Base-by-base conservation (phyloP, 2,888 invertebrate species). In the Hypercompe scribonia region DNA sequence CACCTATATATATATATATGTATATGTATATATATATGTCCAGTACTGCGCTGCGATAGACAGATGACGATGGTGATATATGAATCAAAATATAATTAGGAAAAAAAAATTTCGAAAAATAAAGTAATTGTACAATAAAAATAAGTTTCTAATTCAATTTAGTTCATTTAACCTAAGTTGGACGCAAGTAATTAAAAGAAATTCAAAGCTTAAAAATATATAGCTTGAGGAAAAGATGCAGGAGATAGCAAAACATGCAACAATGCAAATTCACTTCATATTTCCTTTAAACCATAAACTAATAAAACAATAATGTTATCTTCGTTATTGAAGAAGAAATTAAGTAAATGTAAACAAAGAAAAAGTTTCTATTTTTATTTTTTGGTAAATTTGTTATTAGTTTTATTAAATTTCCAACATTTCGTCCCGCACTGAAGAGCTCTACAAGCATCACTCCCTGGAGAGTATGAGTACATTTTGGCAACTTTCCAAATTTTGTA, bases 401-500 rank as follows among this genome's bases (percentile, higher is more conserved):
- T 54, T 50, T 50, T 50, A 24, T 54, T 54, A 2, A 24, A 54
- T n/a, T 54, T 0, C 8, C 24, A 24, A n/a, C 10, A 54, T n/a
- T 54, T n/a, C 50, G 3, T 54, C 50, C 50, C 11, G n/a, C 50
- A 54, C 28, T 65, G 76, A 81, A 78, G 71, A 80, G 46, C 68
- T 73, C 76, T 78, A 78, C 78, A 74, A 76, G n/a, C 11, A 54
- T 75, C 21, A 46, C 64, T 3, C 68, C 71, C 71, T 65, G 71
- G 68, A 66, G 69, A 75, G 67, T 68, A 72, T 28, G 61, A 83
- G 84, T 58, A 58, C 58, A 28, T 28, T 5, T 86, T 90, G 90
- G 90, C 87, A 87, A 77, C 78, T 81, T 81, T 88, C 90, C 89
- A 90, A 90, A 85, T 82, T 83, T 77, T 81, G 85, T 87, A 87